Evolutionary conservation across 2,113 vertebrate species (phyloP), one percentile per base, ranked within the genome.

Genomic region (Tapirus terrestris): DNA sequence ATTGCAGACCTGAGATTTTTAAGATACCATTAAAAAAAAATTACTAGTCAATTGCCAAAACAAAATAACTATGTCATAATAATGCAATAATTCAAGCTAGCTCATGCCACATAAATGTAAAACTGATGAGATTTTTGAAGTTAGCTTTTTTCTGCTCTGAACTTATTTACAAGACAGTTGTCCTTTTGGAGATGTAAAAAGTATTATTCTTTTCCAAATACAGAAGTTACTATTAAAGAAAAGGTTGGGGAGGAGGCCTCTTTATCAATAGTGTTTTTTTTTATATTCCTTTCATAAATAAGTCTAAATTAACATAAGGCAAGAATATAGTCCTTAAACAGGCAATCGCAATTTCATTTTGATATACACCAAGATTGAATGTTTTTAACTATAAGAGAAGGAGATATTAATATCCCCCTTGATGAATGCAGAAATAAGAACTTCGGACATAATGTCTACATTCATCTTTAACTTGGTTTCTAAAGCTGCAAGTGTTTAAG

Each of bases 11-110:
- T 70, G 73, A 96, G n/a, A 85, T 79, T 89, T 83, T 95, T 94
- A 83, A 92, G 21, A 51, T 45, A 63, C 12, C 81, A 89, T 58
- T 94, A 84, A 58, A 67, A 89, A 94, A 79, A 94, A 97, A 93
- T 81, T 93, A 87, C 53, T 68, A 65, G 91, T 73, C 67, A 65
- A 89, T 3, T 73, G 33, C 27, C 31, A 92, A 80, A 94, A 68
- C 25, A 89, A 93, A 82, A 12, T 80, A 67, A 87, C 51, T 45
- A 6, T 79, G 17, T 51, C 58, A 51, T 79, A 89, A 68, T 79
- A 68, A 79, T 13, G 1, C 60, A 84, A 65, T 16, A 89, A 91
- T 58, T 70, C 17, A 96, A 90, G 51, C 29, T 83, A 76, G 6
- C 17, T 82, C 43, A 11, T 70, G 23, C 14, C 70, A 67, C 33